Base-by-base conservation (phyloP, 2,113 vertebrate species). In the Anarrhichthys ocellatus region DNA sequence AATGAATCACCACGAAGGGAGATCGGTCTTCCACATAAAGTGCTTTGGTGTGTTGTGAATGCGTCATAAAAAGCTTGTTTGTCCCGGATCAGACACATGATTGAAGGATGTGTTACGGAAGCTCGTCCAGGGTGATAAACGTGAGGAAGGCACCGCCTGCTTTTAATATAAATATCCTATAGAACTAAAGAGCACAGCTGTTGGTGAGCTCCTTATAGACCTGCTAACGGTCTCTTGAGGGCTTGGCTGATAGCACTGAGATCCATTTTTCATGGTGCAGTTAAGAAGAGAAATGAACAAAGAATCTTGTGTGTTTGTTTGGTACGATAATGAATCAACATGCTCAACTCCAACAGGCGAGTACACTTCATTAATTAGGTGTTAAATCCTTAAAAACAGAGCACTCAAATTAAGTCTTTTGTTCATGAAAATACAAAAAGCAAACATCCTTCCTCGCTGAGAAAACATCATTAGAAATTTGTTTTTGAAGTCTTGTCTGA, bases 1-100 rank as follows among this genome's bases (percentile, higher is more conserved):
- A 73, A 65, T 71, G 70, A 84, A 89, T 90, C 80, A 71, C 73
- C 78, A 32, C 76, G 50, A 56, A 76, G 76, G 87, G 87, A 84
- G 29, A 54, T 58, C 42, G 61, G 72, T 72, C 73, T 73, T 73
- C 44, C 36, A 50, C 81, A 58, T 77, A 69, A 84, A 86, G 68
- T 9, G 73, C 75, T 67, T 20, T 15, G 62, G 36, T 48, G 78
- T 54, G 83, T 78, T 83, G 73, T n/a, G 52, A 69, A 69, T 1
- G 8, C 38, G 63, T 72, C 44, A 1, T 84, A 76, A 90, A 86
- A 87, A 70, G 64, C 79, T 73, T 62, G 76, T 70, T 77, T 36
- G 72, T 14, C 70, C 42, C 75, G 5, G 63, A 88, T 82, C 65
- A 65, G 83, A 54, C 76, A n/a, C 58, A 38, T 62, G 78, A 88